phyloP scores from a whole-genome alignment of 2,113 vertebrate genomes.

The Corythoichthys intestinalis region DNA sequence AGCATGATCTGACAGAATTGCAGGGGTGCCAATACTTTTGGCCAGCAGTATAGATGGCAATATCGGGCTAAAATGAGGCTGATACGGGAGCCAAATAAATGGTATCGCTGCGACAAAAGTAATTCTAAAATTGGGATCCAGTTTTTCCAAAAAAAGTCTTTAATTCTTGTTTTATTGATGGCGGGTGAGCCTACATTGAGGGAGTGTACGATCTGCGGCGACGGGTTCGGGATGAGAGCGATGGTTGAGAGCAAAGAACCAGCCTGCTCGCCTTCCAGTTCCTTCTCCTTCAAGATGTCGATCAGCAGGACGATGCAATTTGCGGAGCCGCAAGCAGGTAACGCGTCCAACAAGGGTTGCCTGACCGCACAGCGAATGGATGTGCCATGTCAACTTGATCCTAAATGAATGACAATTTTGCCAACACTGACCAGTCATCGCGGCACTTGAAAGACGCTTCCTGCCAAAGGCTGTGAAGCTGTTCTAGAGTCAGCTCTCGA shows the following conservation, averaged over 20 bases:
- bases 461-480: constrained; percentile 73
- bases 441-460: constrained; percentile 76
- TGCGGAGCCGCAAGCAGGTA: constrained; percentile 80
- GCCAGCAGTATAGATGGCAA: too few relatives aligned
- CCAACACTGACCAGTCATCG: constrained; percentile 75
- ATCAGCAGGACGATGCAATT: constrained; percentile 75
- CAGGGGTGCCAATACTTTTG: too few relatives aligned
- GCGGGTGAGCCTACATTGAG: constrained; percentile 71
- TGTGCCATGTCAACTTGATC: too few relatives aligned
- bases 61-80: too few relatives aligned
- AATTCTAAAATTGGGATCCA: too few relatives aligned
- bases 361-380: constrained; percentile 56
- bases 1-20: too few relatives aligned
- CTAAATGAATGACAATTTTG: too few relatives aligned
- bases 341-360: constrained; percentile 78
- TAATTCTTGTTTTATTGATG: background rate
- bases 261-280: constrained; percentile 71
- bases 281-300: constrained; percentile 68
- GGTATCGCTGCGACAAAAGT: too few relatives aligned
- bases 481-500: constrained; percentile 62
- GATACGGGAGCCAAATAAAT: too few relatives aligned
- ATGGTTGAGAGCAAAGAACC: constrained; percentile 74
- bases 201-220: constrained; percentile 66
- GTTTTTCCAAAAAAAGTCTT: too few relatives aligned
- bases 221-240: constrained; percentile 76